phyloP scores from a whole-genome alignment of 2,888 invertebrate genomes.

The Platerodrilus igneus region DNA sequence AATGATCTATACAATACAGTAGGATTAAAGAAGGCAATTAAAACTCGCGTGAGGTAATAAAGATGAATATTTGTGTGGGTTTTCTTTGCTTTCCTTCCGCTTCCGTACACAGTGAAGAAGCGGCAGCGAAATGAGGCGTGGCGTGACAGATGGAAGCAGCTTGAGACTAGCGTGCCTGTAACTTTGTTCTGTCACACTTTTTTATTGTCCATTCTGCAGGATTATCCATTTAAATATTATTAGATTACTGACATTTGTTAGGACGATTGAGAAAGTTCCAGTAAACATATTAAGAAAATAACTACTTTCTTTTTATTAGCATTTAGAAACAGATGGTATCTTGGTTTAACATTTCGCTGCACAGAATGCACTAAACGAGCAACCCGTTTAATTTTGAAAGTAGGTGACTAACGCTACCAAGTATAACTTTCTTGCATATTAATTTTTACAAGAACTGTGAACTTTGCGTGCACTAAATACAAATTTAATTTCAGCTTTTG shows the following conservation, averaged over 20 bases:
- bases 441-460: too few species aligned
- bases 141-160: slow-evolving; percentile 42
- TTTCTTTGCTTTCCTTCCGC: slow-evolving; percentile 33
- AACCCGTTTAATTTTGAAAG: too few species aligned
- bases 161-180: slow-evolving; percentile 34
- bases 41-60: slow-evolving; percentile 41
- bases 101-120: slow-evolving; percentile 37
- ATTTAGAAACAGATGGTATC: too few species aligned
- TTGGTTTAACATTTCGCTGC: too few species aligned
- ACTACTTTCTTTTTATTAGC: background rate
- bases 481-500: too few species aligned
- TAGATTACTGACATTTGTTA: slow-evolving; percentile 23
- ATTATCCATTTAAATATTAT: slow-evolving; percentile 35
- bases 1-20: slow-evolving; percentile 38
- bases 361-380: too few species aligned
- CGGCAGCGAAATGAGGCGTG: slow-evolving; percentile 42
- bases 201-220: slow-evolving; percentile 35
- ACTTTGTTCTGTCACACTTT: slow-evolving; percentile 41
- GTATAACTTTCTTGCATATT: too few species aligned
- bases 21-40: slow-evolving; percentile 41
- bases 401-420: too few species aligned
- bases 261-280: slow-evolving; percentile 15
- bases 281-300: slow-evolving; percentile 10
- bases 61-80: slow-evolving; percentile 40
- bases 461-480: too few species aligned